These are phyloP conservation scores for Colinus virginianus DNA, from an alignment of 2,113 vertebrate genomes.

Conservation along the genomic window DNA sequence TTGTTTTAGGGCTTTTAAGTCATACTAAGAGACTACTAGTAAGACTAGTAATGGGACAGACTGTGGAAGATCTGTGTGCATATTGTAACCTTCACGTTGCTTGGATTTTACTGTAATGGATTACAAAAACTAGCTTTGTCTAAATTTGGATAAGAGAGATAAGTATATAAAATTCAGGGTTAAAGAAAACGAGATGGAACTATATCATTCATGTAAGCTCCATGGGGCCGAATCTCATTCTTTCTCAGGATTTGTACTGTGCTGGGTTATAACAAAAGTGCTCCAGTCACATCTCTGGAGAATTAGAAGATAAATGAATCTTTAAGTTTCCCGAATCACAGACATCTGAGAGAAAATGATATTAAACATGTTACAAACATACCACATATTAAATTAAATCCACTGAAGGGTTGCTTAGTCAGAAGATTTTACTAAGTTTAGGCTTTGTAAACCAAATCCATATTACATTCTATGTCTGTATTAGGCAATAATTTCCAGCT, in stretches of 20 bases:
- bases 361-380: slow-evolving; percentile 13
- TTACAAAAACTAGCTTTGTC: neutral
- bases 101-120: neutral
- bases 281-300: neutral
- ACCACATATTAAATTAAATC: neutral
- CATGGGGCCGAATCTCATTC: neutral
- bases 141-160: neutral
- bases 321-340: slow-evolving; percentile 3
- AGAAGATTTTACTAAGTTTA: neutral
- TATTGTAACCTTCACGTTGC: neutral
- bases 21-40: neutral
- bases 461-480: neutral
- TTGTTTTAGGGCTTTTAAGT: neutral
- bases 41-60: neutral
- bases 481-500: slow-evolving; percentile 7
- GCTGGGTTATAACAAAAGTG: neutral
- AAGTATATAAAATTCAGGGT: neutral
- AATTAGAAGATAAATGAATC: slow-evolving; percentile 4
- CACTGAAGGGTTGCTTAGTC: neutral
- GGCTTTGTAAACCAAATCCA: neutral
- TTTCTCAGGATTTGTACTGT: neutral
- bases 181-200: neutral
- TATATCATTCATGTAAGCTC: neutral
- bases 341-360: neutral
- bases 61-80: neutral